Evolutionary conservation across 2,797 vertebrate species (phyloP).

Genomic region (Intellagama lesueurii): DNA sequence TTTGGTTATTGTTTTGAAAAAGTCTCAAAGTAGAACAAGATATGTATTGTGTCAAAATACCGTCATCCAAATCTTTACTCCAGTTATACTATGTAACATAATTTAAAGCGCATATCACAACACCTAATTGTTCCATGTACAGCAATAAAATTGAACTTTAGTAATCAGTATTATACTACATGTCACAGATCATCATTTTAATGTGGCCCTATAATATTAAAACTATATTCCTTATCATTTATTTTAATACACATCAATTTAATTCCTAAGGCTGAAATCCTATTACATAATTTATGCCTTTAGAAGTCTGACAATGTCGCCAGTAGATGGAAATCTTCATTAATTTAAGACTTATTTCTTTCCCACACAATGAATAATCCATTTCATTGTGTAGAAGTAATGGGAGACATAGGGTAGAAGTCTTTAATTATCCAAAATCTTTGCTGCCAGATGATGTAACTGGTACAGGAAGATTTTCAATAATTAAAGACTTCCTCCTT

Average conservation of each 20-base stretch:
- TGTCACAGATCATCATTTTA: neutral
- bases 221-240: neutral
- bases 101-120: neutral
- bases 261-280: neutral
- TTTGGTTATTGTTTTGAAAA: conserved; percentile 17
- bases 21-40: neutral
- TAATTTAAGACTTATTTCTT: too few relatives aligned
- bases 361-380: too few relatives aligned
- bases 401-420: too few relatives aligned
- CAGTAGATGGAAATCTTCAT: too few relatives aligned
- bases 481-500: too few relatives aligned
- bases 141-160: neutral
- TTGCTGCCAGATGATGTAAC: too few relatives aligned
- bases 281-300: neutral
- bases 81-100: neutral
- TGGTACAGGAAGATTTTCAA: too few relatives aligned
- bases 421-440: too few relatives aligned
- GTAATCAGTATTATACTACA: neutral
- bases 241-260: neutral
- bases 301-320: neutral
- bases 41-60: conserved; percentile 3
- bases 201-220: neutral
- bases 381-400: too few relatives aligned
- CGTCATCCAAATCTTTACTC: neutral
- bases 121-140: neutral